Evolutionary conservation across 2,113 vertebrate genomes (phyloP).

Genomic region (Brachyhypopomus gauderio): DNA sequence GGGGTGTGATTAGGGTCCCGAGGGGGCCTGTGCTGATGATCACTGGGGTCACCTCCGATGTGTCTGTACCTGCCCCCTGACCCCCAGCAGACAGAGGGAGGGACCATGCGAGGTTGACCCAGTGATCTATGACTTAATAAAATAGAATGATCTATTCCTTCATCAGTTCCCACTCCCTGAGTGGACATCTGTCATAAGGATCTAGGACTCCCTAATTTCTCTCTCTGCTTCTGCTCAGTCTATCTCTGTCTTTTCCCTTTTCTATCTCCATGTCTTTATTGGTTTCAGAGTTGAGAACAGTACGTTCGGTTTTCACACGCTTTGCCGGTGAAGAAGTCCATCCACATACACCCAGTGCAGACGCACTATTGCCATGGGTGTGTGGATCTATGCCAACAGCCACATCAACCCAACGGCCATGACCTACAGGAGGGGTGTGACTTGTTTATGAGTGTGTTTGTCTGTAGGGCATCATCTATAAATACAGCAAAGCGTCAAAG

Average conservation of each 20-base stretch:
- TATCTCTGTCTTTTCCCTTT: too few species aligned
- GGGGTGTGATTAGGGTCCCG: slow-evolving; percentile 26
- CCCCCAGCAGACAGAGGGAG: slow-evolving; percentile 8
- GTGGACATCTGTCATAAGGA: slow-evolving; percentile 47
- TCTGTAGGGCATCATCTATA: slow-evolving; percentile 31
- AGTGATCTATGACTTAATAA: slow-evolving; percentile 43
- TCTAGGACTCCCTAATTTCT: background rate
- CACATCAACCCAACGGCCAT: background rate
- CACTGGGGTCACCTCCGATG: background rate
- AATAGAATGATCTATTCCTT: slow-evolving; percentile 53
- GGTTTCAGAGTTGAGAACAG: background rate
- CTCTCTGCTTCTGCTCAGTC: background rate
- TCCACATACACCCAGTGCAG: background rate
- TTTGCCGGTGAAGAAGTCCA: background rate
- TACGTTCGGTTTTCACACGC: background rate
- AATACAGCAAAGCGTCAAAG: slow-evolving; percentile 17
- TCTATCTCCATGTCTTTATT: background rate
- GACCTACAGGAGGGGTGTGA: background rate
- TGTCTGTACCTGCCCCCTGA: background rate
- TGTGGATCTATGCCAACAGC: background rate
- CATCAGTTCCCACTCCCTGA: slow-evolving; percentile 31
- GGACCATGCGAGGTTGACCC: slow-evolving; percentile 35
- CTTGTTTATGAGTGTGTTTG: slow-evolving; percentile 23
- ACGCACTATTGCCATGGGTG: background rate
- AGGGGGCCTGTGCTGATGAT: slow-evolving; percentile 5